phyloP scores from a whole-genome alignment of 1,140 invertebrate species.

The Sweltsa coloradensis region DNA sequence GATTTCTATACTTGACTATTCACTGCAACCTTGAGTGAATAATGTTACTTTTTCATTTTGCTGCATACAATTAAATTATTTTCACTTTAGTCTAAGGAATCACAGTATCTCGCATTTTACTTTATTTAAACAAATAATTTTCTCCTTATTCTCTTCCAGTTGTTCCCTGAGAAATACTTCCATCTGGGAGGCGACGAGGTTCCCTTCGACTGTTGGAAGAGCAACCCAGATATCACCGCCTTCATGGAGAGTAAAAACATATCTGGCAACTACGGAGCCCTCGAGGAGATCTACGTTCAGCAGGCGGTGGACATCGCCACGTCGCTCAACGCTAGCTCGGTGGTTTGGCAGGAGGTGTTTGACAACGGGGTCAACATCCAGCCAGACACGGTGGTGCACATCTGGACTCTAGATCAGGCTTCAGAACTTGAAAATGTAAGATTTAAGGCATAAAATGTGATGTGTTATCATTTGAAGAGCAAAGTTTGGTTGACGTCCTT shows the following conservation, averaged over 20 bases:
- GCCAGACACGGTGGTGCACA: conserved; percentile 53
- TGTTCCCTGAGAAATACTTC: conserved; percentile 66
- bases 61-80: too few relatives aligned
- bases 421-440: conserved; percentile 32
- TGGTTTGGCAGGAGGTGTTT: conserved; percentile 91
- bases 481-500: neutral
- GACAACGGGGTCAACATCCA: conserved; percentile 57
- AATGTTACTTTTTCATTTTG: too few relatives aligned
- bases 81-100: too few relatives aligned
- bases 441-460: too few relatives aligned
- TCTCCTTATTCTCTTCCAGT: too few relatives aligned
- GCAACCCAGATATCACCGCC: conserved; percentile 54
- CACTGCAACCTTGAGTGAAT: too few relatives aligned
- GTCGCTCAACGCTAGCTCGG: conserved; percentile 36
- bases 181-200: conserved; percentile 92
- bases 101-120: too few relatives aligned
- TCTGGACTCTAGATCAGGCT: conserved; percentile 45
- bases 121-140: too few relatives aligned
- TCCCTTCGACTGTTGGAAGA: conserved; percentile 75
- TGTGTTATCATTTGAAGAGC: neutral
- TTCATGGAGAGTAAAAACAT: conserved; percentile 58
- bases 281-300: conserved; percentile 59
- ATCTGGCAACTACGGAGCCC: conserved; percentile 35
- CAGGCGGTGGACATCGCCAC: conserved; percentile 41
- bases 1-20: too few relatives aligned